Evolutionary conservation across 2,797 vertebrate species (phyloP).

Genomic region (Borostomias antarcticus): DNA sequence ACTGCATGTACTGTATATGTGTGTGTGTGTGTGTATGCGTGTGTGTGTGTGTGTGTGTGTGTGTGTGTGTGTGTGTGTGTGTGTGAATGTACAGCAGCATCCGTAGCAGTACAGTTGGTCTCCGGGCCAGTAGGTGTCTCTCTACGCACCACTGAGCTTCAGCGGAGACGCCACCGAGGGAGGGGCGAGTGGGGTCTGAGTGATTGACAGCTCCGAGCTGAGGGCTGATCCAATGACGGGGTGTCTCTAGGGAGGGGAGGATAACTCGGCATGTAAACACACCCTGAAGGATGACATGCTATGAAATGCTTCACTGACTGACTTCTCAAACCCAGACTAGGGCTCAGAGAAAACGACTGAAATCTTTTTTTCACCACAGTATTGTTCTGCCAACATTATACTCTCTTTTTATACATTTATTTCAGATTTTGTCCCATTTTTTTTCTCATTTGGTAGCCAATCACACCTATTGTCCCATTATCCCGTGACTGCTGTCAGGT

Average conservation of each 20-base stretch:
- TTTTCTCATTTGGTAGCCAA: no score
- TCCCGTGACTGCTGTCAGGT: no score
- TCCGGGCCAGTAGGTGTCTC: background rate
- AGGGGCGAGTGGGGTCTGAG: constrained; percentile 10
- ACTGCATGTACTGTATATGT: background rate
- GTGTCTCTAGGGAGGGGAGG: constrained; percentile 37
- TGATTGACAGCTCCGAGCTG: constrained; percentile 61
- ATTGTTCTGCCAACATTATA: no score
- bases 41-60: background rate
- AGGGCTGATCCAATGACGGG: constrained; percentile 46
- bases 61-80: background rate
- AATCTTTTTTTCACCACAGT: no score
- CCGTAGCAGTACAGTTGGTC: background rate
- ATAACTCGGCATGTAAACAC: constrained; percentile 53
- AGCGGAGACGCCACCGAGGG: background rate
- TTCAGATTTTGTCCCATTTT: no score
- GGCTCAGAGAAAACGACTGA: no score
- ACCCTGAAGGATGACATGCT: background rate
- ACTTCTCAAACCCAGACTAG: no score
- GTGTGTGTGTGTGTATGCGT: background rate
- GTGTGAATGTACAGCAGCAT: background rate
- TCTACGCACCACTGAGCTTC: constrained; percentile 4
- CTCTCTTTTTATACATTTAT: no score
- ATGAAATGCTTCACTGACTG: background rate
- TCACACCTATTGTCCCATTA: no score